A percentile compares a stretch with the other conserved stretches of the same genome.
These are phyloP conservation scores for Sapayoa aenigma DNA, from an alignment of 2,113 vertebrate species.

Conservation along the genomic window DNA sequence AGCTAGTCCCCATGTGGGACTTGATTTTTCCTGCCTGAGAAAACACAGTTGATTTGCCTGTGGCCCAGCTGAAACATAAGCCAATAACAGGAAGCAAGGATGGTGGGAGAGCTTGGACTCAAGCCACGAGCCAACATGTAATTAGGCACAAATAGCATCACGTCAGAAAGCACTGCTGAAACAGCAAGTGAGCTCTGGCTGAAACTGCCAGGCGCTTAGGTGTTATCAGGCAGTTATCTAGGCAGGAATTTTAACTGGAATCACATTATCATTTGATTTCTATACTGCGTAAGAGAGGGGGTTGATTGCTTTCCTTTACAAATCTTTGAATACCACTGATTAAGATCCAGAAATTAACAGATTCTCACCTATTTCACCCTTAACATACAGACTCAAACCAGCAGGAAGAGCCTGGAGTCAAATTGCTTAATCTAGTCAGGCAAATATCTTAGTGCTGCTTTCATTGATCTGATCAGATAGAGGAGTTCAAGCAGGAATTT, in stretches of 20 bases:
- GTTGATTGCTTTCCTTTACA: background rate
- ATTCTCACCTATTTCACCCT: background rate
- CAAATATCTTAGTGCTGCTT: background rate
- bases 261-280: background rate
- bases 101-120: conserved; percentile 38
- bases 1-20: background rate
- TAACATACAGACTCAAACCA: background rate
- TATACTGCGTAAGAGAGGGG: background rate
- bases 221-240: conserved; percentile 53
- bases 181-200: conserved; percentile 59
- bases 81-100: conserved; percentile 32
- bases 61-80: background rate
- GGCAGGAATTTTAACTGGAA: conserved; percentile 45
- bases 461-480: background rate
- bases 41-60: conserved; percentile 27
- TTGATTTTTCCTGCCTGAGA: conserved; percentile 23
- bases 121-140: background rate
- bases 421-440: background rate
- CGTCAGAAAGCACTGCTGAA: background rate
- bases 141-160: background rate
- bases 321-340: background rate
- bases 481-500: background rate
- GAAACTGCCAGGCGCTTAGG: background rate
- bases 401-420: background rate
- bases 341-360: background rate